Evolutionary conservation across 2,888 invertebrate genomes (phyloP), one percentile per base, ranked within the genome.

Genomic region (Apantesis nais): DNA sequence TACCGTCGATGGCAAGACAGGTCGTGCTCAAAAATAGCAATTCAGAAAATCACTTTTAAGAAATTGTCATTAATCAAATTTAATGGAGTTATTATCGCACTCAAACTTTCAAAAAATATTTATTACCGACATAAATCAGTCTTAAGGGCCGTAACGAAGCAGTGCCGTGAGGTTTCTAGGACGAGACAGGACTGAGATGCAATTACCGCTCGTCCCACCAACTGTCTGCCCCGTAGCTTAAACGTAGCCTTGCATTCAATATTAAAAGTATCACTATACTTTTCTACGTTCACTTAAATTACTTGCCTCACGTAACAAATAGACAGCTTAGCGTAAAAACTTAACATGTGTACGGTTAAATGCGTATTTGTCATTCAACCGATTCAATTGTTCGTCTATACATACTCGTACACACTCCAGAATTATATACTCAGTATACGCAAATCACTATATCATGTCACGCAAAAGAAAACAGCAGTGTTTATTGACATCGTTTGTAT

Each of bases 21-120:
- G 89, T 88, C 87, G 86, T 82, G 82, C 83, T 79, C 83, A 74
- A 76, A 74, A 74, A 78, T 74, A 76, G 68, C 76, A 71, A 74
- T 70, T 74, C 89, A 88, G 92, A 83, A 93, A 94, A 88, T 93
- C 92, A 93, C 93, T 94, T 93, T 93, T 92, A 88, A 91, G 92
- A 94, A 94, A 94, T 90, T 92, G 91, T 91, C 94, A 94, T 95
- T 92, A 93, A 95, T 95, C 95, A 95, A 95, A 93, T 93, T 95
- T 94, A 94, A 95, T 95, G 94, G 93, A 94, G 93, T 94, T 94
- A 94, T 94, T 95, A 94, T 94, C 93, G 93, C 93, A 93, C 91
- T 92, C 88, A 82, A 91, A 94, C 93, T 94, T 95, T 93, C 93
- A 94, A 93, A 94, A 94, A 93, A 92, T 93, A 94, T 94, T 94